phyloP scores from a whole-genome alignment of 2,113 vertebrate species.

The Ivindomyrus marchei region DNA sequence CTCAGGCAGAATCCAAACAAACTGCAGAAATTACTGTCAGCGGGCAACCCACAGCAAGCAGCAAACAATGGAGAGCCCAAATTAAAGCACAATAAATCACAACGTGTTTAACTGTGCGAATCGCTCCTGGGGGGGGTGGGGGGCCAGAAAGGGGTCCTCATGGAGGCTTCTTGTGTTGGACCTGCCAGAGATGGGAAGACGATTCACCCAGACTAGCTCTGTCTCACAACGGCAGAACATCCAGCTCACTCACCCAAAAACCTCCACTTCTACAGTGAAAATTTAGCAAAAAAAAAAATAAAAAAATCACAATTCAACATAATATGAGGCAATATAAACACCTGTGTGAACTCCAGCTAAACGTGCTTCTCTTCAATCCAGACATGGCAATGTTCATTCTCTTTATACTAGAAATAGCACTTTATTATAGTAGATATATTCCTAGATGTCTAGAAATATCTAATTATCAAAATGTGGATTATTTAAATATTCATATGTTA shows the following conservation, averaged over 20 bases:
- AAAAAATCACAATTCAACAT: neutral
- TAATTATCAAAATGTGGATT: conserved; percentile 15
- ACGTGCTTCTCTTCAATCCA: neutral
- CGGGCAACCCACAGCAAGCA: conserved; percentile 45
- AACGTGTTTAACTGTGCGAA: conserved; percentile 46
- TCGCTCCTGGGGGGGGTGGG: conserved; percentile 26
- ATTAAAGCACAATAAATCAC: conserved; percentile 64
- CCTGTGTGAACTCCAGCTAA: neutral
- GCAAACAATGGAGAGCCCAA: conserved; percentile 49
- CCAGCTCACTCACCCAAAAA: neutral
- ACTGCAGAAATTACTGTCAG: conserved; percentile 60
- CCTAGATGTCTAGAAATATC: neutral
- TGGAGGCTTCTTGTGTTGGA: conserved; percentile 14
- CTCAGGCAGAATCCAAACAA: conserved; percentile 58
- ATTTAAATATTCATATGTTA: neutral
- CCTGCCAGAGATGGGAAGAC: conserved; percentile 11
- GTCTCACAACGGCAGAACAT: neutral
- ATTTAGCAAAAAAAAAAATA: neutral
- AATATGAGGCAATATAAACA: neutral
- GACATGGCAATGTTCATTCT: neutral
- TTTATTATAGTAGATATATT: neutral
- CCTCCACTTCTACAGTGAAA: neutral
- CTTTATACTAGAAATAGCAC: conserved; percentile 2
- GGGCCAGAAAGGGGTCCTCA: neutral
- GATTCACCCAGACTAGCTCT: conserved; percentile 6